Percentiles rank a stretch among this genome's conserved stretches.
Evolutionary conservation across 2,113 vertebrate species (phyloP).

Genomic region (Dipodomys merriami): DNA sequence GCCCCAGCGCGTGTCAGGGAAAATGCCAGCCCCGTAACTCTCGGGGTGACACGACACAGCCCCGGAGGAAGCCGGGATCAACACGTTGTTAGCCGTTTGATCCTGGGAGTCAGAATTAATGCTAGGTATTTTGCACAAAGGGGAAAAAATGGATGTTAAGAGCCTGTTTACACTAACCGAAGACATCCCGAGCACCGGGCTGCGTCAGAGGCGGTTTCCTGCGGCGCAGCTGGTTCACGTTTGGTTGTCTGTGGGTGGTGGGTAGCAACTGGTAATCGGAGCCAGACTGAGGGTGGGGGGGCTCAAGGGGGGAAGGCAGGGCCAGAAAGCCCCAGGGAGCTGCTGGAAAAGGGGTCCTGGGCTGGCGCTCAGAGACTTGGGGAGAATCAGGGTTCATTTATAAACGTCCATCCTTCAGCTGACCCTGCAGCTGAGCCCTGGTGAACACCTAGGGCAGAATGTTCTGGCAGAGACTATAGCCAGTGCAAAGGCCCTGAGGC

Average conservation of each 20-base stretch:
- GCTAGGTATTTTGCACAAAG: conserved; percentile 87
- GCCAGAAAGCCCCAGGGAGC: conserved; percentile 66
- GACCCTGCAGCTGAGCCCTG: background rate
- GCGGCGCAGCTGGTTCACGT: conserved; percentile 89
- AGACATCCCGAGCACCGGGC: conserved; percentile 86
- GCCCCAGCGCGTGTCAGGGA: conserved; percentile 83
- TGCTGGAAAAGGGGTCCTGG: background rate
- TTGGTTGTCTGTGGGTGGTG: conserved; percentile 89
- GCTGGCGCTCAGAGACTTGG: conserved; percentile 67
- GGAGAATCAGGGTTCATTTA: background rate
- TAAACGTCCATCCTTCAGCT: too few relatives aligned
- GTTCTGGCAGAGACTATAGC: background rate
- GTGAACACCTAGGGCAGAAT: background rate
- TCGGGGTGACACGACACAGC: conserved; percentile 86
- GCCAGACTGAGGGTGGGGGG: conserved; percentile 82
- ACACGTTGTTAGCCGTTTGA: conserved; percentile 90
- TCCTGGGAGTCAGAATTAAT: conserved; percentile 87
- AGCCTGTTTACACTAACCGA: conserved; percentile 87
- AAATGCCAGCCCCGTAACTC: conserved; percentile 84
- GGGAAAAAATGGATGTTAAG: conserved; percentile 85
- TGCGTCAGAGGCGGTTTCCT: conserved; percentile 87
- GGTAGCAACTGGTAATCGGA: conserved; percentile 87
- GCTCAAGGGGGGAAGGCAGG: background rate
- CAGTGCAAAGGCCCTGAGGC: background rate
- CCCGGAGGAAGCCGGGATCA: conserved; percentile 87